Conservation (phyloP, 2,797 vertebrate species). For the Sciurus carolinensis region DNA sequence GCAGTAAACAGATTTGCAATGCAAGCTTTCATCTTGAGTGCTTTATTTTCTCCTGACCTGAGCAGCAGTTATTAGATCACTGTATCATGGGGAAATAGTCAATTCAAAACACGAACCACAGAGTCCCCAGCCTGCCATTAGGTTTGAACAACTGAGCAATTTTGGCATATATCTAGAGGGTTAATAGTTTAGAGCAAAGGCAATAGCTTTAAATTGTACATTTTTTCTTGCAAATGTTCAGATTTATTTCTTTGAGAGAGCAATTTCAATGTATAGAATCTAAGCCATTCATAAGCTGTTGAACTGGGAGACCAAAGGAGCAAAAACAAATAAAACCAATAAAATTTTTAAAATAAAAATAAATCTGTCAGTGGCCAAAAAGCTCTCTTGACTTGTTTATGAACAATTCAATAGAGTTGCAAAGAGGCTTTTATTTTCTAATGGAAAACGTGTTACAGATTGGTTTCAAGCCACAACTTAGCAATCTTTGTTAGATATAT, state of each 20-base stretch:
- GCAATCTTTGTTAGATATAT: neutral
- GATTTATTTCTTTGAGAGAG: constrained; percentile 50
- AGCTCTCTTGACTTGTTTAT: constrained; percentile 49
- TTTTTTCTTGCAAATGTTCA: constrained; percentile 70
- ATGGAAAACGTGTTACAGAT: neutral
- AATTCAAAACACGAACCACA: constrained; percentile 45
- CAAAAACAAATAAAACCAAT: constrained; percentile 72
- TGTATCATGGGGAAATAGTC: constrained; percentile 76
- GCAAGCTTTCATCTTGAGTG: constrained; percentile 65
- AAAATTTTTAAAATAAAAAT: constrained; percentile 69
- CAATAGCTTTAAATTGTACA: constrained; percentile 68
- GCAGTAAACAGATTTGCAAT: constrained; percentile 65
- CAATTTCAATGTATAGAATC: constrained; percentile 60
- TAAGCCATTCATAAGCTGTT: constrained; percentile 67
- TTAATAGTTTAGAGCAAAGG: constrained; percentile 68
- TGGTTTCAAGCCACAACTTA: neutral
- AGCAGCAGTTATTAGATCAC: constrained; percentile 76
- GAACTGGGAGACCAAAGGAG: constrained; percentile 64
- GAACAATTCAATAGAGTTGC: constrained; percentile 40
- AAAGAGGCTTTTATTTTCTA: constrained; percentile 12
- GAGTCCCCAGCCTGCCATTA: constrained; percentile 65
- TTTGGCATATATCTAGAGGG: constrained; percentile 67
- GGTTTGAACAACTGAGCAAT: constrained; percentile 60
- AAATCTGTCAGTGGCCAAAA: constrained; percentile 67
- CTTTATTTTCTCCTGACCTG: constrained; percentile 73